phyloP scores from a whole-genome alignment of 2,888 invertebrate genomes.

The Steromphala cineraria region DNA sequence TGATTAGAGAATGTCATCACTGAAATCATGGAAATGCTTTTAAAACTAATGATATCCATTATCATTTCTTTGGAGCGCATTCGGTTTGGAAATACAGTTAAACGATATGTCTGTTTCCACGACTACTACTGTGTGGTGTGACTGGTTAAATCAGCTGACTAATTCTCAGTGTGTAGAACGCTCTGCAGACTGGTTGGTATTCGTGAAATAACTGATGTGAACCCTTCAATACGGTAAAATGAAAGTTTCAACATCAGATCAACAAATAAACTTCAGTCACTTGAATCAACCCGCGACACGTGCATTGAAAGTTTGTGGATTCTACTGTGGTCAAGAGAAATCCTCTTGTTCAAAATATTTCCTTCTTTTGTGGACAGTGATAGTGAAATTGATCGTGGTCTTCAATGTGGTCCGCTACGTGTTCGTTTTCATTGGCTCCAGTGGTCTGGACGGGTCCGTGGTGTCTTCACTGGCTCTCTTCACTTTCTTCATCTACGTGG shows the following conservation, averaged over 20 bases:
- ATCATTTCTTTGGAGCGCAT: no score
- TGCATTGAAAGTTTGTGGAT: not conserved
- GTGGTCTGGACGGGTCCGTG: not conserved
- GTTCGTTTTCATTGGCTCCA: not conserved
- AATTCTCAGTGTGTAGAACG: no score
- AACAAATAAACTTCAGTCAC: not conserved
- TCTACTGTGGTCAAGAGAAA: not conserved
- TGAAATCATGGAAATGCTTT: no score
- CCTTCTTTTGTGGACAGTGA: not conserved
- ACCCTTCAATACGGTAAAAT: not conserved
- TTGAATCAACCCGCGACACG: not conserved
- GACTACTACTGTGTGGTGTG: no score
- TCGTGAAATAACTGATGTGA: no score
- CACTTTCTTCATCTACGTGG: not conserved
- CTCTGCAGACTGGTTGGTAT: no score
- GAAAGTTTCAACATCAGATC: not conserved
- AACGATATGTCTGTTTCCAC: no score
- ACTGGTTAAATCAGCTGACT: no score
- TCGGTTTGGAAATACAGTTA: no score
- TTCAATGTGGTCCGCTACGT: not conserved
- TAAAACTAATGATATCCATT: no score
- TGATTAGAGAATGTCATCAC: no score
- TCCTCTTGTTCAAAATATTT: not conserved
- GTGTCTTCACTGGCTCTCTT: not conserved
- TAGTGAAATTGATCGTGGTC: not conserved